A percentile compares a stretch with the other conserved stretches of the same genome.
Conservation (phyloP, 2,797 vertebrate species). For the Pipistrellus nathusii region DNA sequence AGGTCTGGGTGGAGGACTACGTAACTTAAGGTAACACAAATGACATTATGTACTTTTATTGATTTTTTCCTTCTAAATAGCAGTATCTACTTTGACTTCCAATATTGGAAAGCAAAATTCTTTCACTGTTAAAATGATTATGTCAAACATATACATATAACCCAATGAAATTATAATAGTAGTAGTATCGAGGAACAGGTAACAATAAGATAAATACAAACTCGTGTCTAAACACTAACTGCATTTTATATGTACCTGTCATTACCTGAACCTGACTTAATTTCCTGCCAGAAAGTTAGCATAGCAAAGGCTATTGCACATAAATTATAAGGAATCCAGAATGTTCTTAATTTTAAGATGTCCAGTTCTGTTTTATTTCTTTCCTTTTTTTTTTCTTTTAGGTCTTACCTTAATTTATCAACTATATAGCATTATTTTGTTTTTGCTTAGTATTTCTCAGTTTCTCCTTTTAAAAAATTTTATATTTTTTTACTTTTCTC, state of each 20-base stretch:
- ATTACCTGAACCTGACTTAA: not conserved
- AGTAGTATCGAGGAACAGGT: not conserved
- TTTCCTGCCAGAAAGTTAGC: not conserved
- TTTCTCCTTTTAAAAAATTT: not conserved
- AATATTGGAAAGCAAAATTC: not conserved
- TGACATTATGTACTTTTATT: conserved; percentile 16
- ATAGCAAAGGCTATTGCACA: not conserved
- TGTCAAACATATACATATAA: not conserved
- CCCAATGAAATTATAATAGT: not conserved
- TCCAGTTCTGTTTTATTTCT: not conserved
- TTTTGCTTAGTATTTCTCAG: not conserved
- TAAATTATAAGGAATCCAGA: not conserved
- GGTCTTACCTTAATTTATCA: not conserved
- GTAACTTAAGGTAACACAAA: conserved; percentile 34
- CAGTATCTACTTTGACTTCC: conserved; percentile 8
- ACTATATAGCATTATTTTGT: not conserved
- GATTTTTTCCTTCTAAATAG: conserved; percentile 52
- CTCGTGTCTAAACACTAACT: not conserved
- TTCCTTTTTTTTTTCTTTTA: not conserved
- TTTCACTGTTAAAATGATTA: conserved; percentile 19
- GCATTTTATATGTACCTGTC: not conserved
- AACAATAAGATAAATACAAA: not conserved
- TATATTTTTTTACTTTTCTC: not conserved
- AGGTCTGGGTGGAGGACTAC: not conserved
- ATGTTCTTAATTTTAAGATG: not conserved